A percentile compares a stretch with the other conserved stretches of the same genome.
Evolutionary conservation across 2,888 invertebrate species (phyloP).

Genomic region (Thyatira batis): DNA sequence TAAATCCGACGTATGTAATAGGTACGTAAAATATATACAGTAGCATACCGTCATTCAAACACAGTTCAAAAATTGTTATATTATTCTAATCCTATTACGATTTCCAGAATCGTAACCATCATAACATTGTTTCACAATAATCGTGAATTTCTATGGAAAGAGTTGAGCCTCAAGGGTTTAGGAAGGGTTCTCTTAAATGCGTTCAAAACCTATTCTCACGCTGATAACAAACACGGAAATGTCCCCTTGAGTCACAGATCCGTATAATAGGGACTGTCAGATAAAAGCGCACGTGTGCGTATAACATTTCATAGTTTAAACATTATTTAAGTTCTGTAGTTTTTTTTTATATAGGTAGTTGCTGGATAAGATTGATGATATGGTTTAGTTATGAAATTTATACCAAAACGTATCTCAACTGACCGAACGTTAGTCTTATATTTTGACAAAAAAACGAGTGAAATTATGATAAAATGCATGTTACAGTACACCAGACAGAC

Average conservation of each 20-base stretch:
- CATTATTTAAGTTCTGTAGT: neutral
- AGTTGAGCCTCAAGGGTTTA: constrained; percentile 5
- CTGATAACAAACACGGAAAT: constrained; percentile 19
- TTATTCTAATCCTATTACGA: neutral
- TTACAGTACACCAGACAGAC: no score
- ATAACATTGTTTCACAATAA: neutral
- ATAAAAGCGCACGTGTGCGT: constrained; percentile 5
- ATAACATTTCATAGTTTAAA: neutral
- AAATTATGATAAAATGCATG: no score
- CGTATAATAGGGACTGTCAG: constrained; percentile 13
- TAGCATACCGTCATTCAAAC: no score
- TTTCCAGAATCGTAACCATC: neutral
- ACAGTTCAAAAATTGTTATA: neutral
- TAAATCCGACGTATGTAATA: no score
- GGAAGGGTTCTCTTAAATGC: neutral
- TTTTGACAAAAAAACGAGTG: no score
- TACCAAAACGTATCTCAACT: no score
- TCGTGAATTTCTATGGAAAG: constrained; percentile 6
- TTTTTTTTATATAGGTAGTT: neutral
- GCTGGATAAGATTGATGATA: no score
- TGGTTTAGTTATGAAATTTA: no score
- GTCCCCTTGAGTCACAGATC: constrained; percentile 12
- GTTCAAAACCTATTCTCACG: constrained; percentile 13
- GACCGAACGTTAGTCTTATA: no score
- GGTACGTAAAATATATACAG: no score